A percentile compares a stretch with the other conserved stretches of the same genome.
These are phyloP conservation scores for Onthophagus sagittarius DNA, from an alignment of 2,888 invertebrate species.

Conservation along the genomic window DNA sequence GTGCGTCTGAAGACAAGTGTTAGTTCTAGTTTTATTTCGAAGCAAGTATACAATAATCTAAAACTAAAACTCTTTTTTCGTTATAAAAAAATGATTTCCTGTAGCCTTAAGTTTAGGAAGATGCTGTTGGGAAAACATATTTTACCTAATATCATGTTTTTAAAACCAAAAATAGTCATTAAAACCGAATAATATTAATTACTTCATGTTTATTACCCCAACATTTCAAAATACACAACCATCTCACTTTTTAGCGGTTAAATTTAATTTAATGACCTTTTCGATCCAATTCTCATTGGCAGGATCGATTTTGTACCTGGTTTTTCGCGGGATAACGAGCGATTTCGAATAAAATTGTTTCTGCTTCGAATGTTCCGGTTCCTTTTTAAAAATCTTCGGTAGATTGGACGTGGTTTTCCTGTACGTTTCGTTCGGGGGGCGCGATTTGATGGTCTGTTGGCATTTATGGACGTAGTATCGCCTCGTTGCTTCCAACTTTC, in stretches of 20 bases:
- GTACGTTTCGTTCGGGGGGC: conserved; percentile 11
- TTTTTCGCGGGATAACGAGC: conserved; percentile 25
- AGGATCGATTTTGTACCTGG: conserved; percentile 1
- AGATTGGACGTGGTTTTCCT: conserved; percentile 30
- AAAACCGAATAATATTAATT: no score
- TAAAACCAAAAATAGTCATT: no score
- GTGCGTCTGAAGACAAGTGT: no score
- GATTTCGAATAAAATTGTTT: conserved; percentile 29
- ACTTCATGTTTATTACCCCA: no score
- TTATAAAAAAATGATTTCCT: no score
- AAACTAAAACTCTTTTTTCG: no score
- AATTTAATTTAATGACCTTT: not conserved
- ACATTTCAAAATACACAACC: not conserved
- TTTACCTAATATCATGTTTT: no score
- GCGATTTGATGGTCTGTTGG: not conserved
- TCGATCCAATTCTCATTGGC: conserved; percentile 13
- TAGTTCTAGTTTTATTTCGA: no score
- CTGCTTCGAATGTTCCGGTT: not conserved
- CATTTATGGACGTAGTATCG: not conserved
- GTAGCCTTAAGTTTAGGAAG: no score
- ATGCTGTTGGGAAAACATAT: no score
- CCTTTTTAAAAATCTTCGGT: conserved; percentile 18
- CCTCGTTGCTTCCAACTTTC: not conserved
- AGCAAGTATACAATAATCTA: no score
- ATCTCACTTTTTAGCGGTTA: not conserved